A percentile compares a stretch with the other conserved stretches of the same genome.
phyloP scores from a whole-genome alignment of 2,797 vertebrate species.

The Lepus townsendii region DNA sequence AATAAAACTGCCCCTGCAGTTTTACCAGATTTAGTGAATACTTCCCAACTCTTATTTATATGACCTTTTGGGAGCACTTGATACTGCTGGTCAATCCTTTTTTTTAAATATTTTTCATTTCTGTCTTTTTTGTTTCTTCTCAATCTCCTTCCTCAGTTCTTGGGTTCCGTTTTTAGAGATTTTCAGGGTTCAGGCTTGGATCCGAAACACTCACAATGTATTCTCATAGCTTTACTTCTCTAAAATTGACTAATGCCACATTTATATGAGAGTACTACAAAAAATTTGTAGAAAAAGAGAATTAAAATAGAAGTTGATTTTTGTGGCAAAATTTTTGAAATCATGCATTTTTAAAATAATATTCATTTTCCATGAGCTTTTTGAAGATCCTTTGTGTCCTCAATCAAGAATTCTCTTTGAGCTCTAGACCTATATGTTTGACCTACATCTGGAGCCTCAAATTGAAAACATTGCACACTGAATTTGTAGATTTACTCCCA shows the following conservation, averaged over 20 bases:
- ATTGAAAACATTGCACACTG: not conserved
- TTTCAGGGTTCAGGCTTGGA: not conserved
- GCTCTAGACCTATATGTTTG: not conserved
- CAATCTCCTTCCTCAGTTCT: not conserved
- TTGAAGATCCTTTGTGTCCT: not conserved
- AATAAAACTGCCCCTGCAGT: not conserved
- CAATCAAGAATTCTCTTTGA: not conserved
- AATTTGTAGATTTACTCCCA: not conserved
- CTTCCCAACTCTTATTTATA: not conserved
- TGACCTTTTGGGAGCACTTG: not conserved
- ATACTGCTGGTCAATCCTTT: not conserved
- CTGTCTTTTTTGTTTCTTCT: not conserved
- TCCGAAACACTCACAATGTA: not conserved
- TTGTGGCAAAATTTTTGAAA: too few relatives aligned
- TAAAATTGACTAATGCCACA: not conserved
- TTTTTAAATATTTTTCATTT: constrained; percentile 14
- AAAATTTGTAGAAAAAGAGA: too few relatives aligned
- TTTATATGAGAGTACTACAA: too few relatives aligned
- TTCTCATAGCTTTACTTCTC: not conserved
- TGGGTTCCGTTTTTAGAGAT: not conserved
- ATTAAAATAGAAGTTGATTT: too few relatives aligned
- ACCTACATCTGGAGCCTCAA: not conserved
- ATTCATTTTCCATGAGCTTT: too few relatives aligned
- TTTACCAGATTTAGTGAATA: not conserved
- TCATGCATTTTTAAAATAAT: too few relatives aligned